Percentiles rank a stretch among this genome's conserved stretches.
These are phyloP conservation scores for Microcebus griseorufus DNA, from an alignment of 2,113 vertebrate genomes.

Conservation along the genomic window DNA sequence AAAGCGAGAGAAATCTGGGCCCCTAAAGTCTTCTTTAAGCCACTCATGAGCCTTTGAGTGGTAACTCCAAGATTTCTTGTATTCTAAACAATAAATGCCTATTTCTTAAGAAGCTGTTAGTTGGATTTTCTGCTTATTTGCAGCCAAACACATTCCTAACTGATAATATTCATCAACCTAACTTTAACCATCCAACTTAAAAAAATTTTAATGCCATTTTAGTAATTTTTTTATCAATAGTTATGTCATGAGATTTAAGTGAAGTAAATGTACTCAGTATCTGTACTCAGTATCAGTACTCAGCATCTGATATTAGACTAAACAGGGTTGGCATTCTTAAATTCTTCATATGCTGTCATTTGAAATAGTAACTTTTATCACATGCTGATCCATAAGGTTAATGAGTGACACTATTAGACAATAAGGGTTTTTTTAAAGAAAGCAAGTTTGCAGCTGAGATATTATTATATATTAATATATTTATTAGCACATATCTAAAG, in stretches of 20 bases:
- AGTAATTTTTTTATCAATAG: not conserved
- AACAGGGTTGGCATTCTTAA: not conserved
- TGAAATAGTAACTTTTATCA: constrained; percentile 23
- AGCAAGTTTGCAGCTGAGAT: no score
- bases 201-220: not conserved
- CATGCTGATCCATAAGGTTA: not conserved
- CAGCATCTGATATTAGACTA: not conserved
- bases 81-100: not conserved
- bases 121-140: not conserved
- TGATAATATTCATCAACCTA: not conserved
- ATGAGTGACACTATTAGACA: not conserved
- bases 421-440: not conserved
- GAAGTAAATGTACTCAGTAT: not conserved
- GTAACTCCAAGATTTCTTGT: not conserved
- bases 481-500: no score
- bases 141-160: not conserved
- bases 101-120: not conserved
- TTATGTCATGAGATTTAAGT: not conserved
- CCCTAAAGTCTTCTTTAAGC: not conserved
- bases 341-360: not conserved
- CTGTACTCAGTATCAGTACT: not conserved
- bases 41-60: not conserved
- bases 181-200: not conserved
- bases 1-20: not conserved
- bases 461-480: no score